Percentiles rank a stretch among this genome's conserved stretches.
phyloP scores from a whole-genome alignment of 2,113 vertebrate genomes.

The Taxidea taxus region DNA sequence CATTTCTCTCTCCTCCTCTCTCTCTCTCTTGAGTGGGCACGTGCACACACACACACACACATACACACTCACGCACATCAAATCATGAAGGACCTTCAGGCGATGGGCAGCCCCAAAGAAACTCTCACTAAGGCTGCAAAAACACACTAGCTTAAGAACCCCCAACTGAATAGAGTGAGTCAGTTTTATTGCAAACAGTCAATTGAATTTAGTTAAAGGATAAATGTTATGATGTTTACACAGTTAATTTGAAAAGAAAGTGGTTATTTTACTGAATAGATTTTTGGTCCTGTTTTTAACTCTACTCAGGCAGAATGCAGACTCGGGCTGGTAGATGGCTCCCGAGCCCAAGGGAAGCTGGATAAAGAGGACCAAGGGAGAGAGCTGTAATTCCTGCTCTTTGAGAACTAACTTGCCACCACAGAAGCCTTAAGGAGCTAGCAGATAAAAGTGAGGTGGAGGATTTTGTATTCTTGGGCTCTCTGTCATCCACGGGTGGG shows the following conservation, averaged over 20 bases:
- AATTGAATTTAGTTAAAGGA: background rate
- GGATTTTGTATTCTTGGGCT: slow-evolving; percentile 68
- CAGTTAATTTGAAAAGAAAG: slow-evolving; percentile 12
- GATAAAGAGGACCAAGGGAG: background rate
- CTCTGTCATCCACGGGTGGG: background rate
- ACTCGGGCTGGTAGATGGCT: background rate
- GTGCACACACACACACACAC: background rate
- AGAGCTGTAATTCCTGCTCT: slow-evolving; percentile 50
- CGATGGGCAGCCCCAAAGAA: background rate
- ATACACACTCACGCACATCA: background rate
- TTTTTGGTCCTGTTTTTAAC: background rate
- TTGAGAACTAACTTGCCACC: slow-evolving; percentile 56
- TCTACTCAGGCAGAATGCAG: background rate
- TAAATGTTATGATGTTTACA: background rate
- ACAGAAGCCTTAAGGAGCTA: slow-evolving; percentile 53
- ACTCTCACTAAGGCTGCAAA: background rate
- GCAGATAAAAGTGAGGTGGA: slow-evolving; percentile 35
- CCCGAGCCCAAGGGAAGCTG: background rate
- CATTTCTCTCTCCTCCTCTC: background rate
- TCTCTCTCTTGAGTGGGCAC: no score
- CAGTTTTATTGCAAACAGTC: background rate
- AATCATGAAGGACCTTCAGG: background rate
- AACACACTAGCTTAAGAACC: background rate
- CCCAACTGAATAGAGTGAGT: background rate
- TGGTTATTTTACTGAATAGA: background rate